Percentiles rank a stretch among this genome's conserved stretches.
phyloP scores from a whole-genome alignment of 2,113 vertebrate genomes.

The Echinops telfairi region DNA sequence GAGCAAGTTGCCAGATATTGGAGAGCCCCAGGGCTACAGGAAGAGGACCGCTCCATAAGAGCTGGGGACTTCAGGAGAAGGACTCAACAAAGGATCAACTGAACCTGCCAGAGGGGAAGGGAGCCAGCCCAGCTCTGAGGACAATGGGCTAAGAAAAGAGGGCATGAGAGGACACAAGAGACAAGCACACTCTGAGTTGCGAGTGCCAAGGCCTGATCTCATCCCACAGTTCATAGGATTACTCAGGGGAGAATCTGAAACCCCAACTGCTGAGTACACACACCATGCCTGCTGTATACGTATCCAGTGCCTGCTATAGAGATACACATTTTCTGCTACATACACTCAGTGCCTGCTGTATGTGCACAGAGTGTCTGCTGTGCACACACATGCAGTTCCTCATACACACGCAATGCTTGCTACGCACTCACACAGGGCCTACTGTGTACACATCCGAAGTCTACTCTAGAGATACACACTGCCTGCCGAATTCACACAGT shows the following conservation, averaged over 20 bases:
- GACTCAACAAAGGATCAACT: too few relatives aligned
- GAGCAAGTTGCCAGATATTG: constrained; percentile 46
- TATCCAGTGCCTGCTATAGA: background rate
- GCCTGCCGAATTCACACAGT: too few relatives aligned
- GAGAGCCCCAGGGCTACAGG: constrained; percentile 22
- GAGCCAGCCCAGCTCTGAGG: background rate
- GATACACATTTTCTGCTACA: background rate
- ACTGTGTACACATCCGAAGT: too few relatives aligned
- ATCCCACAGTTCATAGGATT: background rate
- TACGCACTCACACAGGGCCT: too few relatives aligned
- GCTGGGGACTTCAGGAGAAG: background rate
- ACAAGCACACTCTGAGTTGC: background rate
- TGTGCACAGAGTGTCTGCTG: too few relatives aligned
- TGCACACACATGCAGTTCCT: too few relatives aligned
- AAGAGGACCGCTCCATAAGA: constrained; percentile 31
- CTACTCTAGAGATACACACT: too few relatives aligned
- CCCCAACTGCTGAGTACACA: background rate
- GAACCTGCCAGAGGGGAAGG: background rate
- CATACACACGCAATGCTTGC: too few relatives aligned
- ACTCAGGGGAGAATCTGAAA: background rate
- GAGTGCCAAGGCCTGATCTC: background rate
- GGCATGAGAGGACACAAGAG: background rate
- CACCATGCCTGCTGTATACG: background rate
- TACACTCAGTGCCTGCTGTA: background rate
- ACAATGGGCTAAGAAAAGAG: constrained; percentile 19